Evolutionary conservation across 2,797 vertebrate species (phyloP), one percentile per base, ranked within the genome.

Genomic region (Botia almorhae): DNA sequence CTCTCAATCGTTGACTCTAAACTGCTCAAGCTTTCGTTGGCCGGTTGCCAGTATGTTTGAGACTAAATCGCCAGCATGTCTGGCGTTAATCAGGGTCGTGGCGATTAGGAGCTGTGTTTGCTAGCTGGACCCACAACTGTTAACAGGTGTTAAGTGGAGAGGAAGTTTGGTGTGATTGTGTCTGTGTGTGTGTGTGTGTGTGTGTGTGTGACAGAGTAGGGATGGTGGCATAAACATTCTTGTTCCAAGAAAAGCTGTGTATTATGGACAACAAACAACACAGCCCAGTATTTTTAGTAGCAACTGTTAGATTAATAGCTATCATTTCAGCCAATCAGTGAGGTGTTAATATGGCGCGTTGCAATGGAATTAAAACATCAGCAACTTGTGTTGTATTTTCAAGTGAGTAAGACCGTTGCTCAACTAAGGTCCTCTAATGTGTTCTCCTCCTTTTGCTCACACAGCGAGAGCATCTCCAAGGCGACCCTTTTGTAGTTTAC

Each of bases 101-200:
- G 36, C 1, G 67, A 76, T 82, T 82, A 81, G 61, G 61, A 86
- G 71, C 46, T 61, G 78, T 58, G 72, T 21, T 33, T 19, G 82
- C 56, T 36, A 53, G 50, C 19, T 23, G 2, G 63, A 69, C 69
- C 82, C 83, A 79, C 81, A 78, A 82, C 33, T 75, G 65, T 76
- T 78, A 82, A 81, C 82, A 84, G 74, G 82, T 84, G 74, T 72
- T 65, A 80, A 80, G 71, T 73, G 75, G 75, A 72, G 51, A 78
- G 75, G 69, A 58, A 56, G 68, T 11, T 16, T 43, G 43, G 53
- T 69, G 16, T 46, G 43, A 8, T 46, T 10, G 43, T 51, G 21
- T 36, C 7, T 64, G 17, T 21, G 61, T 55, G 46, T 21, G 61
- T 53, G 46, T 72, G 36, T 48, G 60, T 73, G 70, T 82, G 51